phyloP scores from a whole-genome alignment of 2,113 vertebrate species.

The Corydoras sp. region DNA sequence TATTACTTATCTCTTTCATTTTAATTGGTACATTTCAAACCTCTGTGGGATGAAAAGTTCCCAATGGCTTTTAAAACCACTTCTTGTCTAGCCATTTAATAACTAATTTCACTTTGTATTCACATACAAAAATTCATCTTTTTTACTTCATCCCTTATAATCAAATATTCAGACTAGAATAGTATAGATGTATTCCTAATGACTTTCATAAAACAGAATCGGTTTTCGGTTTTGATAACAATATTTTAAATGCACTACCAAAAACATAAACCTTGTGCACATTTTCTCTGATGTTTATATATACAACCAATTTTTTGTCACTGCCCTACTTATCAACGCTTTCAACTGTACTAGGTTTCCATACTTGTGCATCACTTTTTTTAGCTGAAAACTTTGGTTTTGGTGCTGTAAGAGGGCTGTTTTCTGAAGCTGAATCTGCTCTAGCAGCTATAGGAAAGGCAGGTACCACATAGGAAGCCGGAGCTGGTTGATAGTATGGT shows the following conservation, averaged over 20 bases:
- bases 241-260: background rate
- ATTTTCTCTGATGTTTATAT: background rate
- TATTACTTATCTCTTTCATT: constrained; percentile 7
- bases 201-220: background rate
- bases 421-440: constrained; percentile 63
- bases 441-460: constrained; percentile 69
- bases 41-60: constrained; percentile 18
- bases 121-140: constrained; percentile 16
- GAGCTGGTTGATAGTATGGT: constrained; percentile 58
- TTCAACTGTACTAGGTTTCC: constrained; percentile 75
- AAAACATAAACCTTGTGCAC: background rate
- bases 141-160: constrained; percentile 10
- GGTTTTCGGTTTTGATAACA: background rate
- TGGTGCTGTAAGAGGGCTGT: constrained; percentile 71
- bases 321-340: constrained; percentile 67
- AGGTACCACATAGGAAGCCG: constrained; percentile 55
- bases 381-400: constrained; percentile 94
- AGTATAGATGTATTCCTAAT: too few species aligned
- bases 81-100: background rate
- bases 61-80: background rate
- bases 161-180: background rate
- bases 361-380: constrained; percentile 88
- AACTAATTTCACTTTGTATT: background rate
- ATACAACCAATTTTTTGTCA: background rate
- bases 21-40: background rate